phyloP scores from a whole-genome alignment of 2,888 invertebrate genomes.

The Hyposoter dolosus region DNA sequence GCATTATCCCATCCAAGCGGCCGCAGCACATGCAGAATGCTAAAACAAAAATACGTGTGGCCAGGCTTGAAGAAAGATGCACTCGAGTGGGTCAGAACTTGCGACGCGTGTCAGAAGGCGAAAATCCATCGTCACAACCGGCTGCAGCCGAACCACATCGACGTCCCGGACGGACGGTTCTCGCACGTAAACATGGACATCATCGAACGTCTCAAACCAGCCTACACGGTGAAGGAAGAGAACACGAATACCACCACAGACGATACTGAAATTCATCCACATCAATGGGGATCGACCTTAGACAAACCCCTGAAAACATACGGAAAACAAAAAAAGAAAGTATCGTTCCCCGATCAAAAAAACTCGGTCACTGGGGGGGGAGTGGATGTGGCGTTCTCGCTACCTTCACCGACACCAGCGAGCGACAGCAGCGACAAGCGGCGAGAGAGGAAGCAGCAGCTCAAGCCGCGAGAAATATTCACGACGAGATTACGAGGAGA shows the following conservation, averaged over 20 bases:
- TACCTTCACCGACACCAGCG: no score
- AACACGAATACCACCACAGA: no score
- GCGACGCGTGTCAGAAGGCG: slow-evolving; percentile 62
- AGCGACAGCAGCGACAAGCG: no score
- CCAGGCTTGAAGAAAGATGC: slow-evolving; percentile 66
- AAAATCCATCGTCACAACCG: slow-evolving; percentile 50
- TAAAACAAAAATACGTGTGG: slow-evolving; percentile 68
- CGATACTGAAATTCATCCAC: neutral
- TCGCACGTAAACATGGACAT: slow-evolving; percentile 61
- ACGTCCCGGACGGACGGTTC: slow-evolving; percentile 51
- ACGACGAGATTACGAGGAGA: no score
- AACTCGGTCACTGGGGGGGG: neutral
- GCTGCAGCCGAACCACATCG: slow-evolving; percentile 28
- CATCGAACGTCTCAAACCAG: slow-evolving; percentile 64
- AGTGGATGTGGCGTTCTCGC: slow-evolving; percentile 1
- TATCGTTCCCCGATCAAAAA: neutral
- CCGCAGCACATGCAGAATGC: slow-evolving; percentile 47
- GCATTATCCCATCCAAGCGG: slow-evolving; percentile 65
- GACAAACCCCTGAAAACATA: neutral
- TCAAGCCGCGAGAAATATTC: no score
- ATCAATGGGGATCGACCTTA: neutral
- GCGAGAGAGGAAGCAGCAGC: no score
- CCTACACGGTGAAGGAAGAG: slow-evolving; percentile 85
- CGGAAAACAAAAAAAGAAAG: neutral
- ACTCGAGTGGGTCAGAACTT: slow-evolving; percentile 62